Base-by-base conservation (phyloP, 2,113 vertebrate genomes). In the Austrofundulus limnaeus region DNA sequence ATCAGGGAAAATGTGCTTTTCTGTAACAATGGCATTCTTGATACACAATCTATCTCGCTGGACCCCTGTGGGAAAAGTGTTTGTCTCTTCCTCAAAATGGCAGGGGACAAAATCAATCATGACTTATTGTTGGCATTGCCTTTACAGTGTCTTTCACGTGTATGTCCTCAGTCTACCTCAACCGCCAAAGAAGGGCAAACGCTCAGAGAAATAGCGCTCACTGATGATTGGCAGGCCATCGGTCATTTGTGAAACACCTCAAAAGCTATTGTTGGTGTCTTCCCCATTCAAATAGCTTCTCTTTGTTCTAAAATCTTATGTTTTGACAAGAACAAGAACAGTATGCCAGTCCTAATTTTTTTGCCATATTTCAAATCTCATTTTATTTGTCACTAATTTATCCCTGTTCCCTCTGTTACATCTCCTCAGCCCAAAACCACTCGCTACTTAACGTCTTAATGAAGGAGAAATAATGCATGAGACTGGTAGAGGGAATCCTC, bases 61-160 rank as follows among this genome's bases (percentile, higher is more conserved):
- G 58, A 56, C 63, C n/a, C 75, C 86, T 38, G 66, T 82, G 70
- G 83, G 83, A 78, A 81, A 81, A 70, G 49, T 77, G 80, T 81
- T 80, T 82, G 81, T 80, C 61, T 83, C 73, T 74, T 80, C 62
- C 66, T 63, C 77, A 69, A 78, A 75, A 61, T 71, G 81, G 73
- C 82, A 85, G 81, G 74, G 81, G 85, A 88, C 77, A 81, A 68
- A 90, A 88, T 87, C 87, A 85, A 88, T 89, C 86, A 87, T 78
- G 80, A 84, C 75, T 86, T 82, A 83, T 87, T 87, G 87, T 84
- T 82, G 77, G 80, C 80, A 75, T 76, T 69, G 83, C 72, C 72
- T 84, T 76, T 83, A 87, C 81, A 74, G 76, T 84, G 80, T 86
- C 80, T 85, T 70, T 83, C 55, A 72, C 68, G 49, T 78, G 68